Percentiles rank a stretch among this genome's conserved stretches.
Evolutionary conservation across 92 coral and sea anemone species (phyloP).

Genomic region (Umimayanthus kanabou): DNA sequence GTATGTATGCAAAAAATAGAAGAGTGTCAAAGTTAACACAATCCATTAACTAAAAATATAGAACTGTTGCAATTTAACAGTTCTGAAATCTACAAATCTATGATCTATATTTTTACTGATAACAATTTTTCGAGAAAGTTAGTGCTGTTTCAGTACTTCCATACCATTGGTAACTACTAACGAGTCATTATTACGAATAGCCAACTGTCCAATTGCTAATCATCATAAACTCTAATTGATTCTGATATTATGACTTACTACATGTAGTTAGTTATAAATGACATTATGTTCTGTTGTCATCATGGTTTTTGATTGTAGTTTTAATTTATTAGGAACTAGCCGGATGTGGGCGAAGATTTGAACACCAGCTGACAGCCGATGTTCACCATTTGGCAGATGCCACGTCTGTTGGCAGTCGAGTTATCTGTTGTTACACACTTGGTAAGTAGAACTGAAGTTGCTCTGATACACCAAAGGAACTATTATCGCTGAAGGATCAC

Average conservation of each 20-base stretch:
- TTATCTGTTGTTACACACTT: slow-evolving; percentile 89
- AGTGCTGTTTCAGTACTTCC: no score
- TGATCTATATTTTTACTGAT: no score
- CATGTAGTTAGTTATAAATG: neutral
- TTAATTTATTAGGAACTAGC: slow-evolving; percentile 66
- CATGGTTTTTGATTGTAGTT: neutral
- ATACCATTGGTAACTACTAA: no score
- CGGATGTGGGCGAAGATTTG: slow-evolving; percentile 98
- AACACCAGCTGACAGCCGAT: slow-evolving; percentile 97
- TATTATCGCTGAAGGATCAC: neutral
- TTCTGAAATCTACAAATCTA: no score
- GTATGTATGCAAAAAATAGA: no score
- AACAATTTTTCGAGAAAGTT: no score
- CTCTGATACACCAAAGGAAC: neutral
- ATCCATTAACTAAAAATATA: no score
- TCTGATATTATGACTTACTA: neutral
- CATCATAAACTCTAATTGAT: no score
- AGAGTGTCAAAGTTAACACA: no score
- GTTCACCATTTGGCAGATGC: slow-evolving; percentile 98
- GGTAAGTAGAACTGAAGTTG: slow-evolving; percentile 49
- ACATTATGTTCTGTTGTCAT: neutral
- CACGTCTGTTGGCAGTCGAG: slow-evolving; percentile 93
- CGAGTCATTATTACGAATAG: no score
- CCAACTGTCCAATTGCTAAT: no score
- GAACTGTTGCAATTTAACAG: no score